Percentiles rank a stretch among this genome's conserved stretches.
phyloP scores from a whole-genome alignment of 1,140 invertebrate genomes.

The Notospermus geniculatus region DNA sequence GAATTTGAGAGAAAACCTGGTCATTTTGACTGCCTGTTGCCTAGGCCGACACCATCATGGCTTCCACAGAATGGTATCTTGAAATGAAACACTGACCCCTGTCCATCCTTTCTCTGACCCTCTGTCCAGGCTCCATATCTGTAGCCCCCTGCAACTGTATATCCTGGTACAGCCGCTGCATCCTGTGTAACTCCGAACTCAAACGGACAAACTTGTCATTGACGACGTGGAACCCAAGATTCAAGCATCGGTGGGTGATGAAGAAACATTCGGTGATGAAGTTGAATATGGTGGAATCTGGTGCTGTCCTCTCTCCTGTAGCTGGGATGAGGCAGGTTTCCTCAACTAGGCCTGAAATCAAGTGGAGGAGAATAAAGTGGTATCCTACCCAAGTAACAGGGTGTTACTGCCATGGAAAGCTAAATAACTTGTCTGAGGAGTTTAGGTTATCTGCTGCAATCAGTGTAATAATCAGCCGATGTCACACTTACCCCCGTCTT shows the following conservation, averaged over 20 bases:
- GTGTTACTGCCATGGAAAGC: too few relatives aligned
- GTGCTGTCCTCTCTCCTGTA: constrained; percentile 61
- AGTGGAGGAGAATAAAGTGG: too few relatives aligned
- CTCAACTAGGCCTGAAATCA: constrained; percentile 61
- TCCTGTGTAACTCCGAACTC: constrained; percentile 71
- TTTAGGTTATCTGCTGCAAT: too few relatives aligned
- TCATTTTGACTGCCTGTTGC: too few relatives aligned
- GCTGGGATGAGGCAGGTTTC: constrained; percentile 78
- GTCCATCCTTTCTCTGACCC: constrained; percentile 66
- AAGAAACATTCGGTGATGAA: constrained; percentile 91
- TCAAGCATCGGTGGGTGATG: constrained; percentile 80
- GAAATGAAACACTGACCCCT: constrained; percentile 51
- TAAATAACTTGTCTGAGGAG: too few relatives aligned
- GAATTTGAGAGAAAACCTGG: too few relatives aligned
- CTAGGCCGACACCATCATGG: too few relatives aligned
- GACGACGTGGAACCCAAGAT: constrained; percentile 77
- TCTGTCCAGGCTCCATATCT: constrained; percentile 60
- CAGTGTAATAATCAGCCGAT: too few relatives aligned
- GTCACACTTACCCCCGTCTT: too few relatives aligned
- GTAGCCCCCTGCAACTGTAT: constrained; percentile 30
- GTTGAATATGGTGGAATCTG: constrained; percentile 59
- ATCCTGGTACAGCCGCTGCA: constrained; percentile 72
- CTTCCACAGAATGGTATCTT: too few relatives aligned
- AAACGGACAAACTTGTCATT: constrained; percentile 71
- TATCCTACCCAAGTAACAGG: too few relatives aligned